Evolutionary conservation across 2,888 invertebrate genomes (phyloP), one percentile per base, ranked within the genome.

Genomic region (Anoncus sp.): DNA sequence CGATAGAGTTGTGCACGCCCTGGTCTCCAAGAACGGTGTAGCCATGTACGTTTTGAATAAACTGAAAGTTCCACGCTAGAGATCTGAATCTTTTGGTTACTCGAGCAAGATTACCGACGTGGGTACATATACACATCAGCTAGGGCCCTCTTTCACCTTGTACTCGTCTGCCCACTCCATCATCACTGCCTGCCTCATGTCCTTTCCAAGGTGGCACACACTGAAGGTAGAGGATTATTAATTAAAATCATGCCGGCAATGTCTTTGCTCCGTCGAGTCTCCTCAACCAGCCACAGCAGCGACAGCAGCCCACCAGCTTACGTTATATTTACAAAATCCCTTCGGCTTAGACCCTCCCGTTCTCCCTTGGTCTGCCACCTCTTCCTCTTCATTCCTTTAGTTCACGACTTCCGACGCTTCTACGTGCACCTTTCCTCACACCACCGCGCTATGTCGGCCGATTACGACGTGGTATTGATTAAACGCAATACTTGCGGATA

Each of bases 381-480:
- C 27, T 62, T 73, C 62, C 65, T 63, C 55, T 57, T 57, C 72
- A 38, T 45, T 55, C 51, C 66, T 60, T 62, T 38, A 43, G 51
- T 59, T 66, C 43, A 43, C n/a, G 16, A 31, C 43, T 49, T 47
- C 63, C 62, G 27, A 35, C 35, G 18, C 24, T 51, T 49, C 60
- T 65, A 16, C 27, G 66, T 63, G 66, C 69, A 73, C 74, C 45
- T 74, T 73, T 69, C 67, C 70, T 71, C 76, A 65, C 65, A 43
- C 72, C 66, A 77, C 62, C 53, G 27, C 69, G 63, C 80, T 51
- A 78, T 69, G 73, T 79, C 77, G 67, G 75, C 71, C 79, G 82
- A 82, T 82, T 82, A 82, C 82, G 79, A 81, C 87, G 84, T 83
- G 85, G 87, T 90, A 90, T 90, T 89, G 90, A 90, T 90, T 90